Evolutionary conservation across 64 coral and sea anemone species (phyloP).

Genomic region (Catalaphyllia jardinei): DNA sequence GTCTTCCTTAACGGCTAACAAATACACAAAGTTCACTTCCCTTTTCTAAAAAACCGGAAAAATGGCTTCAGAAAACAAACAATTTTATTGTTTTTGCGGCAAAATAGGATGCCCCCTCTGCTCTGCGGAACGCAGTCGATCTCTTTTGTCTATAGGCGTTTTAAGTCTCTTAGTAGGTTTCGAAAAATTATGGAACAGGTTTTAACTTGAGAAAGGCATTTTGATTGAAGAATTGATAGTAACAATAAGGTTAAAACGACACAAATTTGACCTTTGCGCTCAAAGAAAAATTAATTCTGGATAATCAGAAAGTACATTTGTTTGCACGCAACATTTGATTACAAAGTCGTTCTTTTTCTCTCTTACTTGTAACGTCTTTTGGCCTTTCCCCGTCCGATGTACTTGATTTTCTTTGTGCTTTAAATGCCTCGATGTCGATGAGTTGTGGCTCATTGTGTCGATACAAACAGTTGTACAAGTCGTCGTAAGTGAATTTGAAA

Average conservation of each 20-base stretch:
- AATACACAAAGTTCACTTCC: slow-evolving; percentile 10
- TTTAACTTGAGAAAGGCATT: not conserved
- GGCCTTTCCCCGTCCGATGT: not conserved
- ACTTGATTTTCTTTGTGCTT: slow-evolving; percentile 34
- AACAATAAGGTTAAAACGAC: not conserved
- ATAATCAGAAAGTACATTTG: not conserved
- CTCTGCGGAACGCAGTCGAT: not conserved
- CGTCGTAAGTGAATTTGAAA: slow-evolving; percentile 37
- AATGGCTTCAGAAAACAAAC: slow-evolving; percentile 26
- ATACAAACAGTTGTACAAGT: slow-evolving; percentile 44
- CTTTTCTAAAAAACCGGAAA: slow-evolving; percentile 26
- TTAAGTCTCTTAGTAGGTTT: not conserved
- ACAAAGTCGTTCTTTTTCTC: not conserved
- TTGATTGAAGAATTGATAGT: not conserved
- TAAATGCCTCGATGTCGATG: slow-evolving; percentile 39
- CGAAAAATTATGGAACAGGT: not conserved
- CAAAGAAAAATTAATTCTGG: not conserved
- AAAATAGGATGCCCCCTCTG: not conserved
- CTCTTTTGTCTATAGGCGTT: not conserved
- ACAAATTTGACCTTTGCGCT: not conserved
- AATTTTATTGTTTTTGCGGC: not conserved
- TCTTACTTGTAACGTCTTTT: slow-evolving; percentile 24
- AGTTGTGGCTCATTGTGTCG: slow-evolving; percentile 35
- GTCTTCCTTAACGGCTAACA: not conserved
- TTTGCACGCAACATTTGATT: not conserved